phyloP scores from a whole-genome alignment of 2,888 invertebrate genomes.

The Ormyrus nitidulus region DNA sequence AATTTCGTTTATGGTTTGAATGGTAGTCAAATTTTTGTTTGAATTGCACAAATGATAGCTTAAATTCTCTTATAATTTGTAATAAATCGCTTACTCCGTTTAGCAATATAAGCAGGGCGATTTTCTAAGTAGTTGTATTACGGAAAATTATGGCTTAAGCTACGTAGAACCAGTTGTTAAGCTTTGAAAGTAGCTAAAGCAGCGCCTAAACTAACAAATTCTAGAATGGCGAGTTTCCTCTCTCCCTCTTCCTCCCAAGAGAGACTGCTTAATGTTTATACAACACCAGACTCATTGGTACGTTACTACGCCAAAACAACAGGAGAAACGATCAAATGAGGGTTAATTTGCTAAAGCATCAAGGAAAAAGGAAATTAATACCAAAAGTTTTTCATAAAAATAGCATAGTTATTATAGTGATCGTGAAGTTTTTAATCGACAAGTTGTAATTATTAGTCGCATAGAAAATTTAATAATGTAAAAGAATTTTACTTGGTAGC shows the following conservation, averaged over 20 bases:
- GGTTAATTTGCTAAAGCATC: constrained; percentile 11
- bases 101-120: too few relatives aligned
- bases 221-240: constrained; percentile 5
- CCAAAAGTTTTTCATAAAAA: not conserved
- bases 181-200: constrained; percentile 37
- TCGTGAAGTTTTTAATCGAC: too few relatives aligned
- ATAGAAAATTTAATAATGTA: too few relatives aligned
- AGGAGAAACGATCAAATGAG: constrained; percentile 21
- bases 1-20: too few relatives aligned
- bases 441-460: too few relatives aligned
- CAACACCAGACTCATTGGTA: constrained; percentile 15
- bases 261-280: constrained; percentile 44
- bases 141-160: not conserved
- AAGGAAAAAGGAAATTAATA: not conserved
- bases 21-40: too few relatives aligned
- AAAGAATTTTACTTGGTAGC: too few relatives aligned
- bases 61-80: too few relatives aligned
- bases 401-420: too few relatives aligned
- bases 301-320: not conserved
- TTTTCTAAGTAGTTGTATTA: too few relatives aligned
- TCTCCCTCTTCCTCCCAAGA: constrained; percentile 13
- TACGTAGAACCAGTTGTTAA: constrained; percentile 8
- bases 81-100: too few relatives aligned
- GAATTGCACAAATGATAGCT: too few relatives aligned
- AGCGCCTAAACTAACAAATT: constrained; percentile 42